Base-by-base conservation (phyloP, 2,797 vertebrate genomes). In the Clarias pachynema region DNA sequence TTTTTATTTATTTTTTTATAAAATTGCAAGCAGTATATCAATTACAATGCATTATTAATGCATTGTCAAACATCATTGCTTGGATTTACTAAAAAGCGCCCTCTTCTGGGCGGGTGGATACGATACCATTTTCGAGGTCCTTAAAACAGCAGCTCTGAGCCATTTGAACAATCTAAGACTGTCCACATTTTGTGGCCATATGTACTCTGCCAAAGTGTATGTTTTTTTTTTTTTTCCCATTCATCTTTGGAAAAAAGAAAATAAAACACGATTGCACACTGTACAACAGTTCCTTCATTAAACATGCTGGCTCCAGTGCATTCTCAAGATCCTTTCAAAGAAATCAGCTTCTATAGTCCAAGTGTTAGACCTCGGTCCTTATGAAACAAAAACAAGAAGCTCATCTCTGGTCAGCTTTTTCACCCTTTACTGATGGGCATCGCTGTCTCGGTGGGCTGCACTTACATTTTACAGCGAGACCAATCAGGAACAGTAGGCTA, bases 401-500 rank as follows among this genome's bases (percentile, higher is more conserved):
- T 81, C 57, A 69, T 82, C 81, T 81, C 81, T 65, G 85, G 82
- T 88, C 87, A 81, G 80, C 69, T 86, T 44, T 57, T 81, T 40
- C 62, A 37, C 63, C 53, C 29, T 84, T 49, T 63, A 63, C 62
- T 69, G 69, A 74, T 77, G 75, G 81, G 74, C 82, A 77, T 68
- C 65, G 85, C 75, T 62, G 68, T 26, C 49, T 80, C 34, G 68
- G 40, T 77, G 37, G 87, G 85, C 88, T 91, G 75, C 83, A 88
- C 91, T 93, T 92, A 91, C 90, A 94, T 93, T 66, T 93, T 87
- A 83, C 60, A 94, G 87, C 72, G 82, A 89, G 77, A 82, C 88
- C 85, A 88, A 84, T 89, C 91, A 89, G 89, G 88, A 90, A 91
- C 66, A 90, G 75, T 86, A 90, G 89, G 82, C 79, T 89, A 72